These are phyloP conservation scores for Aphelenchoides avenae DNA, from an alignment of 1,140 invertebrate genomes.

Conservation along the genomic window DNA sequence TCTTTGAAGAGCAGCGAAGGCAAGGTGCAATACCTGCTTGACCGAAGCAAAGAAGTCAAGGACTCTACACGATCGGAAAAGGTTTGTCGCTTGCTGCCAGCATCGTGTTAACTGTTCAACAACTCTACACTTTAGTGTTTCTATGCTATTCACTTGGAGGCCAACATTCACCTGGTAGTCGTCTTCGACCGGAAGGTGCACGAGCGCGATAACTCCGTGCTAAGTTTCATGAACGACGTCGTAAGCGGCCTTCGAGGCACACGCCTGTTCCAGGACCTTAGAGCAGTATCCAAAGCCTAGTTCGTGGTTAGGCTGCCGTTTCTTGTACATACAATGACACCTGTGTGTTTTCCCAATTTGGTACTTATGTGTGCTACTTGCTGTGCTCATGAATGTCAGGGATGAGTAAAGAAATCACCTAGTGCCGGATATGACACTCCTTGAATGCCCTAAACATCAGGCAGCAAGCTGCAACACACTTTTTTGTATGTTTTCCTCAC, in stretches of 20 bases:
- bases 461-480: too few relatives aligned
- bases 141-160: conserved; percentile 20
- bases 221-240: neutral
- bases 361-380: too few relatives aligned
- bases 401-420: too few relatives aligned
- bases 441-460: too few relatives aligned
- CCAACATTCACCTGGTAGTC: conserved; percentile 20
- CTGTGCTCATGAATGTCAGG: too few relatives aligned
- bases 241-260: neutral
- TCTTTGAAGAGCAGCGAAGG: neutral
- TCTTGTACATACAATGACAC: too few relatives aligned
- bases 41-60: conserved; percentile 12
- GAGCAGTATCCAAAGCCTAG: too few relatives aligned
- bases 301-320: too few relatives aligned
- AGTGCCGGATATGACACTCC: too few relatives aligned
- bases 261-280: neutral
- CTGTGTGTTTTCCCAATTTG: too few relatives aligned
- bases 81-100: neutral
- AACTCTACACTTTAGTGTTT: conserved; percentile 18
- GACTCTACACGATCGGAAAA: neutral
- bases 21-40: conserved; percentile 24
- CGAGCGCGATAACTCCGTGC: conserved; percentile 6
- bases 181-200: conserved; percentile 28
- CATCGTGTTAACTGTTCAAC: neutral
- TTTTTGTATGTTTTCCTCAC: too few relatives aligned